Percentiles rank a stretch among this genome's conserved stretches.
phyloP scores from a whole-genome alignment of 2,797 vertebrate genomes.

The Silurus aristotelis region DNA sequence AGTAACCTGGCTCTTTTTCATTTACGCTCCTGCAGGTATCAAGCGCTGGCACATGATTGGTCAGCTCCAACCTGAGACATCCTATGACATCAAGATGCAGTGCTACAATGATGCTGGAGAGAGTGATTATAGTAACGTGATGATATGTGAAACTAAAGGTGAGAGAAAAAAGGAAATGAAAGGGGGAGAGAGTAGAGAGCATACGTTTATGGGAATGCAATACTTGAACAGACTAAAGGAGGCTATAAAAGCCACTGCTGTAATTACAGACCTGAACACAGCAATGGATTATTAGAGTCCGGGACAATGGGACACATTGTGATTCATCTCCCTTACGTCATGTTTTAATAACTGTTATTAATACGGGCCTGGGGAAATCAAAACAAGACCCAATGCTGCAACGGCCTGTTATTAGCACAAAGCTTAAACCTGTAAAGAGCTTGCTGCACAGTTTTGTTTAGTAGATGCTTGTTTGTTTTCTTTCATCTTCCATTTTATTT shows the following conservation, averaged over 20 bases:
- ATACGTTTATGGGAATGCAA: slow-evolving; percentile 22
- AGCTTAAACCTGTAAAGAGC: slow-evolving; percentile 28
- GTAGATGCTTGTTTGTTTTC: background rate
- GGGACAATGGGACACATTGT: slow-evolving; percentile 50
- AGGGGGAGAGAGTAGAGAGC: background rate
- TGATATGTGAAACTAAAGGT: slow-evolving; percentile 98
- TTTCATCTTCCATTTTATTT: slow-evolving; percentile 2
- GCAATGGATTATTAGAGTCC: slow-evolving; percentile 40
- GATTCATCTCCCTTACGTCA: slow-evolving; percentile 36
- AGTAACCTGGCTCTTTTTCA: slow-evolving; percentile 40
- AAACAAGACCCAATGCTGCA: slow-evolving; percentile 39
- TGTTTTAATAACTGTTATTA: slow-evolving; percentile 48
- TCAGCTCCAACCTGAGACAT: slow-evolving; percentile 90
- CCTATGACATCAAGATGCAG: slow-evolving; percentile 97
- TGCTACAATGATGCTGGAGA: slow-evolving; percentile 90
- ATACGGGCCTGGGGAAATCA: slow-evolving; percentile 38
- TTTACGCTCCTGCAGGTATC: slow-evolving; percentile 72
- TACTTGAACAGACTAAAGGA: slow-evolving; percentile 45
- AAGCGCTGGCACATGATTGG: slow-evolving; percentile 92
- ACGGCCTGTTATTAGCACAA: slow-evolving; percentile 28
- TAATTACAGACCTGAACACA: slow-evolving; percentile 49
- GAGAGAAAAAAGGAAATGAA: slow-evolving; percentile 43
- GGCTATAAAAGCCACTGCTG: slow-evolving; percentile 36
- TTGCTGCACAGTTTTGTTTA: background rate
- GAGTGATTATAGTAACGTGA: slow-evolving; percentile 96